Base-by-base conservation (phyloP, 2,888 invertebrate genomes). In the Leucoma salicis region DNA sequence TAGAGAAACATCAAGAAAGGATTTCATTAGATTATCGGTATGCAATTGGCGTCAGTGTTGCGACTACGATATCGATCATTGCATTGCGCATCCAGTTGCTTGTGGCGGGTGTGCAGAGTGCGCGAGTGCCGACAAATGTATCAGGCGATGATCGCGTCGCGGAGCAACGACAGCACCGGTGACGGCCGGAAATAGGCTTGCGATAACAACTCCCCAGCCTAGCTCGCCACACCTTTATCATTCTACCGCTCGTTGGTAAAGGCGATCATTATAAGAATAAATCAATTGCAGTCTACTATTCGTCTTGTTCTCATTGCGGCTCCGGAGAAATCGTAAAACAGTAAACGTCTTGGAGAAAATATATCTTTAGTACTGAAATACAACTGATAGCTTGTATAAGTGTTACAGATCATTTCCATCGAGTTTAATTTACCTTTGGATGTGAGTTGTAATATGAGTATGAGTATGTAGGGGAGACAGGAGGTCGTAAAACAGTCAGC, bases 121-220 rank as follows among this genome's bases (percentile, higher is more conserved):
- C 27, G 35, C 24, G 32, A 39, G 36, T 45, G 83, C 88, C 88
- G 87, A 87, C 88, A 86, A 87, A 88, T 88, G 83, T 88, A 88
- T 89, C 89, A 69, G 70, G 73, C 75, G 73, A 76, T 78, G 83
- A 87, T 86, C 84, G 82, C 77, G 76, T 75, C 74, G 70, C 70
- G 73, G 65, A 63, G 53, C 60, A 64, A 75, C 74, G 64, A 60
- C 74, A 79, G 81, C 76, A 69, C 66, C 63, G 63, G 66, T 86
- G 87, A 87, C 82, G 86, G 85, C 87, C 87, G 88, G 88, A 89
- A 89, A 86, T 87, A 86, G 81, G 81, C 66, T 69, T 53, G 70
- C 73, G 88, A 88, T 88, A 88, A 85, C 82, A 80, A 82, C 85
- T 84, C 84, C 83, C 82, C 78, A 70, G 78, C 58, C 75, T 74